Evolutionary conservation across 1,140 invertebrate species (phyloP).

Genomic region (Arctopsyche grandis): DNA sequence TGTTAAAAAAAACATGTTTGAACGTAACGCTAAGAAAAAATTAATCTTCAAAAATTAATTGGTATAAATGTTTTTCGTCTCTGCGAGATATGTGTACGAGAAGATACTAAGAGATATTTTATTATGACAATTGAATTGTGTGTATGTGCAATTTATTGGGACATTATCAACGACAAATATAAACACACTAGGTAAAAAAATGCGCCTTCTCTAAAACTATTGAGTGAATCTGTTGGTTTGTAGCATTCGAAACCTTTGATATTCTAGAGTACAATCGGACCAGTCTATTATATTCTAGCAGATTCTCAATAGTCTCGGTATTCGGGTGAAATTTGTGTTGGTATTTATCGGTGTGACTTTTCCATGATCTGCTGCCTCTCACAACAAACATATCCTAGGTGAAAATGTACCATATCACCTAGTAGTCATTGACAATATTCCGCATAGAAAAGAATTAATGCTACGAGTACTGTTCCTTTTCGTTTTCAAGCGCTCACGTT

Average conservation of each 20-base stretch:
- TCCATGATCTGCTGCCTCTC: constrained; percentile 2
- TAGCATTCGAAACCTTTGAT: no score
- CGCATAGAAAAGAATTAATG: constrained; percentile 15
- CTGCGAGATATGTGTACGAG: constrained; percentile 24
- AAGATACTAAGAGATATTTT: constrained; percentile 19
- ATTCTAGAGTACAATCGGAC: no score
- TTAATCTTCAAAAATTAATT: constrained; percentile 32
- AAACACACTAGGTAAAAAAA: no score
- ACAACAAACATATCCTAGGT: constrained; percentile 39
- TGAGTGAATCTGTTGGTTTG: no score
- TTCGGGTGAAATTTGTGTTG: no score
- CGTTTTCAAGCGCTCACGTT: not conserved
- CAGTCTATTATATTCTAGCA: no score
- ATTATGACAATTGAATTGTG: constrained; percentile 16
- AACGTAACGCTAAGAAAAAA: constrained; percentile 15
- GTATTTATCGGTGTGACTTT: not conserved
- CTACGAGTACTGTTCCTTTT: not conserved
- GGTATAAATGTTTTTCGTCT: constrained; percentile 14
- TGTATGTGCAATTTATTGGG: not conserved
- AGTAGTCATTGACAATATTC: constrained; percentile 40
- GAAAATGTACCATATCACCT: constrained; percentile 28
- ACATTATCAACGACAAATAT: no score
- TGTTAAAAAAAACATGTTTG: constrained; percentile 16
- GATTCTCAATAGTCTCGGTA: no score
- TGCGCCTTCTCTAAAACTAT: no score